Percentiles rank a stretch among this genome's conserved stretches.
These are phyloP conservation scores for Ciona savignyi DNA, from an alignment of 23 tunicate genomes.

Conservation along the genomic window DNA sequence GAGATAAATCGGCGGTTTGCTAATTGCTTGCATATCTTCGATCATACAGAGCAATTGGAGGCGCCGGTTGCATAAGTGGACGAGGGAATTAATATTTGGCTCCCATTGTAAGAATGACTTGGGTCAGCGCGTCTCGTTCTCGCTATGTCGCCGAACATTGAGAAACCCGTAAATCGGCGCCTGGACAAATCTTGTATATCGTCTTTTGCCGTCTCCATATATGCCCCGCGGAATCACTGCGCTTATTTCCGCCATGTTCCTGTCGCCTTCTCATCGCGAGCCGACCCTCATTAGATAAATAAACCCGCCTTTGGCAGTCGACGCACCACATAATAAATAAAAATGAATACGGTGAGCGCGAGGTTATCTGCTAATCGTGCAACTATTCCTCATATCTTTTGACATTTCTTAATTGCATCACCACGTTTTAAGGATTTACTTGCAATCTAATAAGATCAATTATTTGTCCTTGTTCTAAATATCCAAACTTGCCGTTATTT, in stretches of 20 bases:
- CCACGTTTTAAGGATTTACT: neutral
- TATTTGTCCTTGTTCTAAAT: neutral
- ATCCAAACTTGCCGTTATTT: neutral
- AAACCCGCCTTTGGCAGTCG: neutral
- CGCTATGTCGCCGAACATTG: neutral
- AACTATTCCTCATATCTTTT: neutral
- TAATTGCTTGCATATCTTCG: neutral
- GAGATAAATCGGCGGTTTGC: neutral
- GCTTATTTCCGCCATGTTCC: neutral
- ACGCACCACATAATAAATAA: neutral
- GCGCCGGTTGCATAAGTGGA: neutral
- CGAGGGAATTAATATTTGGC: neutral
- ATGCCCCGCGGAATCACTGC: slow-evolving; percentile 11
- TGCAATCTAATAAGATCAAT: neutral
- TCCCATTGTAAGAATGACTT: neutral
- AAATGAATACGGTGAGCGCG: neutral
- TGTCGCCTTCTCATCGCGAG: neutral
- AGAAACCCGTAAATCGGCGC: slow-evolving; percentile 1
- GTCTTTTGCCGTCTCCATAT: neutral
- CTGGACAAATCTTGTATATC: neutral
- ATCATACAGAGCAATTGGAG: neutral
- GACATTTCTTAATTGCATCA: neutral
- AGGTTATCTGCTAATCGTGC: neutral
- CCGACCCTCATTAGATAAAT: neutral
- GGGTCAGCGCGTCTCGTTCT: neutral